A percentile compares a stretch with the other conserved stretches of the same genome.
Evolutionary conservation across 2,797 vertebrate genomes (phyloP).

Genomic region (Oceanodroma leucorhoa): DNA sequence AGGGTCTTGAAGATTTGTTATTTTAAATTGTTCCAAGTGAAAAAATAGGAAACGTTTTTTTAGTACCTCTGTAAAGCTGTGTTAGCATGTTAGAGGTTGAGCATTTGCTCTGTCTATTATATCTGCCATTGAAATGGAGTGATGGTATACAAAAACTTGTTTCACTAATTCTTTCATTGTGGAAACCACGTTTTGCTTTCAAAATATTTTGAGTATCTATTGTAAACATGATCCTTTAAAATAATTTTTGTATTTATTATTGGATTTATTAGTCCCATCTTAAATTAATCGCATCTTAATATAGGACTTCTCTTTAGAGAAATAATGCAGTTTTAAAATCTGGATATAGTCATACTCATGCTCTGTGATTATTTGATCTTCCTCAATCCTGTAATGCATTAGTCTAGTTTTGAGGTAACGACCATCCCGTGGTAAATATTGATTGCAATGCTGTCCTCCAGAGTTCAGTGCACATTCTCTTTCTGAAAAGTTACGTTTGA

Average conservation of each 20-base stretch:
- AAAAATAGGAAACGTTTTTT: fast-evolving
- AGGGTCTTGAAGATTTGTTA: not conserved
- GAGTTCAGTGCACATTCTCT: not conserved
- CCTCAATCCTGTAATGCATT: too few relatives aligned
- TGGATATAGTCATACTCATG: not conserved
- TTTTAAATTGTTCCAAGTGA: not conserved
- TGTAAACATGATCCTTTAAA: not conserved
- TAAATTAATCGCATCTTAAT: not conserved
- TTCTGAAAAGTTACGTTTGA: not conserved
- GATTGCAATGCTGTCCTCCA: not conserved
- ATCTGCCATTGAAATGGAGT: not conserved
- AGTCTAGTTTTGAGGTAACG: not conserved
- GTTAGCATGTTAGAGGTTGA: not conserved
- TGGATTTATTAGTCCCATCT: not conserved
- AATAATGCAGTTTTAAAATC: not conserved
- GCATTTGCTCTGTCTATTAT: not conserved
- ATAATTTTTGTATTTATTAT: not conserved
- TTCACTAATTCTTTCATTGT: not conserved
- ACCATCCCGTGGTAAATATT: not conserved
- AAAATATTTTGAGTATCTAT: not conserved
- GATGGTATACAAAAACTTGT: not conserved
- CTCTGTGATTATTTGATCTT: not conserved
- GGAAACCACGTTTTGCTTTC: not conserved
- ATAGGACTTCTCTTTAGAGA: not conserved
- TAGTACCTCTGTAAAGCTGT: not conserved